These are phyloP conservation scores for Cossypha heuglini DNA, from an alignment of 2,797 vertebrate genomes.

Conservation along the genomic window DNA sequence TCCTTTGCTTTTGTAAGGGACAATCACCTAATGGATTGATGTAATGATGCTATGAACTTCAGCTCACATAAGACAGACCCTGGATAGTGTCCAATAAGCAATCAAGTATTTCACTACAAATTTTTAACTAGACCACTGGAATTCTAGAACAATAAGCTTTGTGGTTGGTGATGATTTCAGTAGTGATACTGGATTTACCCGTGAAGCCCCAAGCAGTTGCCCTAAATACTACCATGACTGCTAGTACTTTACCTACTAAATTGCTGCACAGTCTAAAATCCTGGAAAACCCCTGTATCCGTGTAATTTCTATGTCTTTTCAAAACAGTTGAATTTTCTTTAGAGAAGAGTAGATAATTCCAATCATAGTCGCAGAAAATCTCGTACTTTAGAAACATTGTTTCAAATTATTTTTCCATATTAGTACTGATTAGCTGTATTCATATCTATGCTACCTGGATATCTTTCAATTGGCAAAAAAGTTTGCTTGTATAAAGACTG, in stretches of 20 bases:
- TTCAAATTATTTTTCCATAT: background rate
- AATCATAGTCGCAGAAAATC: background rate
- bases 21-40: background rate
- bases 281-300: background rate
- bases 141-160: background rate
- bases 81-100: background rate
- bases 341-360: background rate
- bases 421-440: background rate
- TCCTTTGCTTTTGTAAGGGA: background rate
- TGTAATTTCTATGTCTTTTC: background rate
- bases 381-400: background rate
- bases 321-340: background rate
- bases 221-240: background rate
- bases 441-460: background rate
- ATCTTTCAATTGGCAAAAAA: background rate
- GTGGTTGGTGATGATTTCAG: background rate
- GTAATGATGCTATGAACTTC: background rate
- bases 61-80: background rate
- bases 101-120: background rate
- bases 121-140: background rate
- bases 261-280: background rate
- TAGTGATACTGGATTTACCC: background rate
- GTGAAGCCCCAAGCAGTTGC: background rate
- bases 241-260: background rate
- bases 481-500: background rate